These are phyloP conservation scores for Pseudochirops corinnae DNA, from an alignment of 2,797 vertebrate genomes.

Conservation along the genomic window DNA sequence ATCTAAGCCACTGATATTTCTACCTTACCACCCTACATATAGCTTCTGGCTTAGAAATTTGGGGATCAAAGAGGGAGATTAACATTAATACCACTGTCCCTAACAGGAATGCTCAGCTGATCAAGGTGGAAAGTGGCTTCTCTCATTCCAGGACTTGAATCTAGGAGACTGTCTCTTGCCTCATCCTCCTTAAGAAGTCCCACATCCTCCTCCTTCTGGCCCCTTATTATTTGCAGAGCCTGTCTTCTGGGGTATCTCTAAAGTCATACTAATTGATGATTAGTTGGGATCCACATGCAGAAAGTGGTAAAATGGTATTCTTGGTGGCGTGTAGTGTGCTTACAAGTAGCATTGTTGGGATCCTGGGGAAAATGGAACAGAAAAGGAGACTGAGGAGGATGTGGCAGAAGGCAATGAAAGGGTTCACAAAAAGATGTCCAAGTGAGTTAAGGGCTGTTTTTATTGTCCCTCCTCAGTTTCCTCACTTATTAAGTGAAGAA, in stretches of 20 bases:
- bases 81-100: background rate
- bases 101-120: background rate
- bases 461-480: background rate
- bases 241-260: background rate
- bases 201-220: background rate
- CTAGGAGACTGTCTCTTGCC: background rate
- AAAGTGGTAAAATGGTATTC: background rate
- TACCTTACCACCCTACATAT: background rate
- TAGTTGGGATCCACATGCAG: background rate
- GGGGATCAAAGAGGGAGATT: background rate
- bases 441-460: background rate
- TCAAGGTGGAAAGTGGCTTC: background rate
- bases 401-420: background rate
- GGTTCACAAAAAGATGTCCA: background rate
- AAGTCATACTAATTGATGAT: background rate
- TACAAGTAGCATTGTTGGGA: background rate
- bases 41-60: background rate
- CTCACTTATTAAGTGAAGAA: background rate
- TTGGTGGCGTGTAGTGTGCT: background rate
- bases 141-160: background rate
- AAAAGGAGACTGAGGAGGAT: background rate
- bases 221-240: background rate
- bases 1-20: background rate
- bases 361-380: background rate
- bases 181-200: background rate